Percentiles rank a stretch among this genome's conserved stretches.
These are phyloP conservation scores for Drosophila nasuta DNA, from an alignment of 1,140 invertebrate genomes.

Conservation along the genomic window DNA sequence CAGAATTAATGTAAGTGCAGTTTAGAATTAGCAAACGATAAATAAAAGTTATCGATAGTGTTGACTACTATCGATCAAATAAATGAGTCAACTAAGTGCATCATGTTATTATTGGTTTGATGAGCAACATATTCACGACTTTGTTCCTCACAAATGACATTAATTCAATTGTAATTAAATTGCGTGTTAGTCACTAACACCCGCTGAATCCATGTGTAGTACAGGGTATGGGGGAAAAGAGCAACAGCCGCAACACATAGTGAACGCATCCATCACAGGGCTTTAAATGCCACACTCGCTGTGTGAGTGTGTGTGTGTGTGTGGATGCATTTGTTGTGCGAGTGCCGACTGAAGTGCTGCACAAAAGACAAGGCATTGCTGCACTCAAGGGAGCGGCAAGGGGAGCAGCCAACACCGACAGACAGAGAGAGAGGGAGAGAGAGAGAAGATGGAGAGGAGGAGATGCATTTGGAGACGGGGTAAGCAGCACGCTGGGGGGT, in stretches of 20 bases:
- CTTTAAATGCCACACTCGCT: slow-evolving; percentile 39
- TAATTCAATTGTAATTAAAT: too few relatives aligned
- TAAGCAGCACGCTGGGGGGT: slow-evolving; percentile 12
- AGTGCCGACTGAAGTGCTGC: slow-evolving; percentile 12
- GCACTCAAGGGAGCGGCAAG: neutral
- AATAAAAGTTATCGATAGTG: too few relatives aligned
- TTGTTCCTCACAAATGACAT: too few relatives aligned
- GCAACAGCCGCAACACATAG: slow-evolving; percentile 47
- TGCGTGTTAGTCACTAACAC: neutral
- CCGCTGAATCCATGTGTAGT: neutral
- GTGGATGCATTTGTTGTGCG: slow-evolving; percentile 20
- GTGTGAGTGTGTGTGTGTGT: slow-evolving; percentile 7
- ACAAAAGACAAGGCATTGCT: neutral
- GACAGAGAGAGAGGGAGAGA: neutral
- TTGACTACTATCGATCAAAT: too few relatives aligned
- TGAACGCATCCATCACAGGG: slow-evolving; percentile 44
- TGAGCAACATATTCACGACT: too few relatives aligned
- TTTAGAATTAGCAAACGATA: too few relatives aligned
- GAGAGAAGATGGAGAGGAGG: neutral
- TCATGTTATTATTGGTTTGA: too few relatives aligned
- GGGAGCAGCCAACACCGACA: neutral
- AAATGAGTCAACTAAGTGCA: too few relatives aligned
- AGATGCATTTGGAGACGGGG: neutral
- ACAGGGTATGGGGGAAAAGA: slow-evolving; percentile 39
- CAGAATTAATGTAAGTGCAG: too few relatives aligned